Conservation (phyloP, 1,140 invertebrate genomes). For the Nymphalis io region DNA sequence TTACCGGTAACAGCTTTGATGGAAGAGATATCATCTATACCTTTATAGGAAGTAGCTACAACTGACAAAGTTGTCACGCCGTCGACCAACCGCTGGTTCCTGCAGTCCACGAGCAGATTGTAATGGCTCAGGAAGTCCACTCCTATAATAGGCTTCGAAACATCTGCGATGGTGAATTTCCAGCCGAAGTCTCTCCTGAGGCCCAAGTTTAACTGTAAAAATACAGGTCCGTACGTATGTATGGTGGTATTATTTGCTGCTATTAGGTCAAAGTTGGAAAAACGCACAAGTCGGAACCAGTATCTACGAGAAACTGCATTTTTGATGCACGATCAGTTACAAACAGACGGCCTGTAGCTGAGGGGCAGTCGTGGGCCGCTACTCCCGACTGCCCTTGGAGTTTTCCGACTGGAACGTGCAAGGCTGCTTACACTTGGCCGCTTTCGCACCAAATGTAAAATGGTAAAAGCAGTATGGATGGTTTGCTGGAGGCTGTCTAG, state of each 20-base stretch:
- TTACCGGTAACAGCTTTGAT: slow-evolving; percentile 37
- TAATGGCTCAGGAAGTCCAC: slow-evolving; percentile 64
- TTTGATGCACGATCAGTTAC: slow-evolving; percentile 37
- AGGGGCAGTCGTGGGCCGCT: slow-evolving; percentile 42
- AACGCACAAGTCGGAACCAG: slow-evolving; percentile 50
- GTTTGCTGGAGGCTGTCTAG: slow-evolving; percentile 24
- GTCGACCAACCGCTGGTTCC: slow-evolving; percentile 44
- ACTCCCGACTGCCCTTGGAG: slow-evolving; percentile 40
- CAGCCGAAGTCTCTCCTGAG: slow-evolving; percentile 59
- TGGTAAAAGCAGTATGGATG: slow-evolving; percentile 46
- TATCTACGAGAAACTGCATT: slow-evolving; percentile 47
- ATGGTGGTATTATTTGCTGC: slow-evolving; percentile 54
- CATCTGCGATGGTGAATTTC: slow-evolving; percentile 69
- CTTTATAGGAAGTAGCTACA: slow-evolving; percentile 9
- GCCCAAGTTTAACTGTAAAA: slow-evolving; percentile 52
- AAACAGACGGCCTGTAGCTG: slow-evolving; percentile 41
- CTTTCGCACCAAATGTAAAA: slow-evolving; percentile 33
- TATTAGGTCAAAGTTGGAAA: slow-evolving; percentile 39
- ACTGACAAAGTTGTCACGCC: slow-evolving; percentile 33
- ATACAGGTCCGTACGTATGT: slow-evolving; percentile 54
- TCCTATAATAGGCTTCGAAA: slow-evolving; percentile 55
- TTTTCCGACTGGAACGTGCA: slow-evolving; percentile 42
- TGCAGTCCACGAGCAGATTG: slow-evolving; percentile 52
- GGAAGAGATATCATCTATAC: slow-evolving; percentile 30
- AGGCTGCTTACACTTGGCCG: slow-evolving; percentile 38